phyloP scores from a whole-genome alignment of 2,113 vertebrate species.

The Mus pahari region DNA sequence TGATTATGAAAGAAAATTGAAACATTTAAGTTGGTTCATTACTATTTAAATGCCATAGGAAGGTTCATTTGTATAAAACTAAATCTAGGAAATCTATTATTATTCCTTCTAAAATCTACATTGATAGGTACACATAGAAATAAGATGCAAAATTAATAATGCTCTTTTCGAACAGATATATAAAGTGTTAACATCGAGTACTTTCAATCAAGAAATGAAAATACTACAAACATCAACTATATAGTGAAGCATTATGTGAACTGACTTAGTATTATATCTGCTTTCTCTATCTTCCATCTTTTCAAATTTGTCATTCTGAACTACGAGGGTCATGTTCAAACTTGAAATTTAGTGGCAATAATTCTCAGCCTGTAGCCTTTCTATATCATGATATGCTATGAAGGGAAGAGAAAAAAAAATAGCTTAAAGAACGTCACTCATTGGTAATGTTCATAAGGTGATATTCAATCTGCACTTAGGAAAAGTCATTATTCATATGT shows the following conservation, averaged over 20 bases:
- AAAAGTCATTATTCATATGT: background rate
- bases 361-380: background rate
- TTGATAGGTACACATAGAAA: background rate
- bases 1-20: constrained; percentile 67
- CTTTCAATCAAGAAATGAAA: constrained; percentile 22
- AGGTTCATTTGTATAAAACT: constrained; percentile 53
- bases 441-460: background rate
- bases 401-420: background rate
- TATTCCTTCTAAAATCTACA: constrained; percentile 6
- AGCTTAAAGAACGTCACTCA: background rate
- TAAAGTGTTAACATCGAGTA: background rate
- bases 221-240: background rate
- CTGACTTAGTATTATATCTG: background rate
- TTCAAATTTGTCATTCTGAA: background rate
- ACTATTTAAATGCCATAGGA: constrained; percentile 57
- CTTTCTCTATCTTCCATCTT: background rate
- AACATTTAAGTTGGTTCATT: constrained; percentile 64
- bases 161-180: background rate
- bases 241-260: constrained; percentile 9
- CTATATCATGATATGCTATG: background rate
- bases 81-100: background rate
- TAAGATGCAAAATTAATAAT: background rate
- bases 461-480: too few relatives aligned
- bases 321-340: background rate
- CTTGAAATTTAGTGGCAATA: background rate